A percentile compares a stretch with the other conserved stretches of the same genome.
phyloP scores from a whole-genome alignment of 2,113 vertebrate species.

The Plecturocebus donacophilus region DNA sequence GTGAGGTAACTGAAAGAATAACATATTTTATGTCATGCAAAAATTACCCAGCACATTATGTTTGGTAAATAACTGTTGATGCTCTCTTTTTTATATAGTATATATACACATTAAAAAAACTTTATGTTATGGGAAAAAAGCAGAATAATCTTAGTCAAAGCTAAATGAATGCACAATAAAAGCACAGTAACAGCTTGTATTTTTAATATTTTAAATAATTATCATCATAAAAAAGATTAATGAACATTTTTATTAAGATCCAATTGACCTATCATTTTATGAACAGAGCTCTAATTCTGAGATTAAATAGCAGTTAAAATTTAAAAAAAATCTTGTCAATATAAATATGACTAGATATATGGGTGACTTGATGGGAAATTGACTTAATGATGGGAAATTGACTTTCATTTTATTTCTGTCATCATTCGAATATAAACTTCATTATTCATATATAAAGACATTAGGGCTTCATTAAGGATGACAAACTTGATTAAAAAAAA shows the following conservation, averaged over 20 bases:
- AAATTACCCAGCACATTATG: background rate
- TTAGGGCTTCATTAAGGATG: background rate
- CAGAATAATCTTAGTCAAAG: background rate
- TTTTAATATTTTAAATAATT: conserved; percentile 1
- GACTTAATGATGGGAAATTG: background rate
- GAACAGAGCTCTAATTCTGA: background rate
- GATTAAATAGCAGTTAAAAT: conserved; percentile 8
- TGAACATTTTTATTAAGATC: conserved; percentile 3
- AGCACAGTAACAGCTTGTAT: background rate
- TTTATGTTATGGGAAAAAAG: background rate
- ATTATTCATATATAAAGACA: background rate
- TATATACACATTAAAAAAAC: background rate
- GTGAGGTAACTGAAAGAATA: background rate
- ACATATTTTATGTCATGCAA: background rate
- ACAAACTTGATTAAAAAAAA: background rate
- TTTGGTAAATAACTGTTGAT: background rate
- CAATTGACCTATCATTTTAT: background rate
- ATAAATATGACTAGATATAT: background rate
- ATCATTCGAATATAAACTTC: background rate
- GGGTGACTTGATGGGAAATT: background rate
- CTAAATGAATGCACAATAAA: background rate
- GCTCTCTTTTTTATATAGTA: background rate
- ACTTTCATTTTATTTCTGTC: conserved; percentile 45
- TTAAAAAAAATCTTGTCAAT: background rate
- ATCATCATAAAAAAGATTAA: background rate